phyloP scores from a whole-genome alignment of 2,797 vertebrate species.

The Cossypha heuglini region DNA sequence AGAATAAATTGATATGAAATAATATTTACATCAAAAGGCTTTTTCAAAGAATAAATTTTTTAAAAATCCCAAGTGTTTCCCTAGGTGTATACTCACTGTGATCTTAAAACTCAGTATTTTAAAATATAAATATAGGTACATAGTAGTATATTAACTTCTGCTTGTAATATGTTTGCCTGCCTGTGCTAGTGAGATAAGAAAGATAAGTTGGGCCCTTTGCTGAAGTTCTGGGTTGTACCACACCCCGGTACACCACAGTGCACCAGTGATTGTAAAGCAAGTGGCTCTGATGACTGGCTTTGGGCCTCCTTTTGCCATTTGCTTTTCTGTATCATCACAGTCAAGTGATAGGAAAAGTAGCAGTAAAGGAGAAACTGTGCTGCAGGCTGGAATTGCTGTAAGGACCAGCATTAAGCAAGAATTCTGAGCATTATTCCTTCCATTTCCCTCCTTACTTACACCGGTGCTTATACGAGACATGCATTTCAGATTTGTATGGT shows the following conservation, averaged over 20 bases:
- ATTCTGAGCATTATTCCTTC: not conserved
- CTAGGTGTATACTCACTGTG: not conserved
- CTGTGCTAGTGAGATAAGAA: not conserved
- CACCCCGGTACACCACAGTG: not conserved
- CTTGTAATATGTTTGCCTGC: not conserved
- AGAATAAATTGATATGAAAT: not conserved
- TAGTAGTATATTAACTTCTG: not conserved
- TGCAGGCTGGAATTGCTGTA: not conserved
- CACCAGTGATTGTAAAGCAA: not conserved
- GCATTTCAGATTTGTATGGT: not conserved
- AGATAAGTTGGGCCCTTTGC: not conserved
- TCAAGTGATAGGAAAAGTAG: not conserved
- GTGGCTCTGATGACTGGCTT: not conserved
- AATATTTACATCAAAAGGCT: not conserved
- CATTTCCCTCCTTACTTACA: not conserved
- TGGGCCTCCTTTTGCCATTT: not conserved
- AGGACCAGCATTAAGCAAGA: not conserved
- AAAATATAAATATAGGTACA: not conserved
- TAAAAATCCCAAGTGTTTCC: not conserved
- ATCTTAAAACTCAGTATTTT: not conserved
- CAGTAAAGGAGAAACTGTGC: not conserved
- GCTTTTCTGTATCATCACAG: not conserved
- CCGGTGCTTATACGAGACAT: fast-evolving
- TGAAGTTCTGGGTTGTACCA: not conserved
- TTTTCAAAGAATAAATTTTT: not conserved